Evolutionary conservation across 1,140 invertebrate species (phyloP).

Genomic region (Dendrolimus punctatus): DNA sequence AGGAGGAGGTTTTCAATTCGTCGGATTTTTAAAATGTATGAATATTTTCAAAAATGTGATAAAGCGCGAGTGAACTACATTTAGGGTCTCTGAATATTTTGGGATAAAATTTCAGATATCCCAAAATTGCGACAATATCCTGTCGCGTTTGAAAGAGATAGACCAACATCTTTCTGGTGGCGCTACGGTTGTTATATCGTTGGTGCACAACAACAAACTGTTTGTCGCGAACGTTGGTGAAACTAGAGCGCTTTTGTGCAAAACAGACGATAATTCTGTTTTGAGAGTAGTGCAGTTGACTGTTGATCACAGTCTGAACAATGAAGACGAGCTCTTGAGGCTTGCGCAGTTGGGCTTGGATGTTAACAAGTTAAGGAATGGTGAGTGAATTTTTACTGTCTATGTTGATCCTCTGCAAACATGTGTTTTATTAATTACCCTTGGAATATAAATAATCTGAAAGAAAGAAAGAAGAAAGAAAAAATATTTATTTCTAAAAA

Average conservation of each 20-base stretch:
- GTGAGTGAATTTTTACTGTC: conserved; percentile 41
- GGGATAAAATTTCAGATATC: conserved; percentile 31
- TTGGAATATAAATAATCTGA: no score
- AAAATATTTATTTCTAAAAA: conserved; percentile 3
- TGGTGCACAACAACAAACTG: conserved; percentile 82
- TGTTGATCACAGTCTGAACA: conserved; percentile 86
- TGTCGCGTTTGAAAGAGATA: conserved; percentile 75
- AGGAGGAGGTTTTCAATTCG: no score
- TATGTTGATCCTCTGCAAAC: not conserved
- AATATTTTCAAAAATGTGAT: no score
- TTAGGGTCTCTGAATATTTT: no score
- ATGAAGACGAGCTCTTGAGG: conserved; percentile 87
- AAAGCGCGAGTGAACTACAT: no score
- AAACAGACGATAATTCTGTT: conserved; percentile 86
- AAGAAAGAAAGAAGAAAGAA: no score
- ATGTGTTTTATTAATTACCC: no score
- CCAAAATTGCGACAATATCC: conserved; percentile 75
- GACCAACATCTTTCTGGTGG: conserved; percentile 81
- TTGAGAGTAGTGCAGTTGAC: conserved; percentile 86
- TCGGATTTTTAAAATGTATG: no score
- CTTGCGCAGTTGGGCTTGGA: conserved; percentile 82
- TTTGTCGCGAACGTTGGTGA: conserved; percentile 91
- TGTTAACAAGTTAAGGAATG: conserved; percentile 75
- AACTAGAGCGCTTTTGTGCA: conserved; percentile 84
- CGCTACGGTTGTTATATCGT: conserved; percentile 84